These are phyloP conservation scores for Tenodera sinensis DNA, from an alignment of 2,888 invertebrate genomes.

Conservation along the genomic window DNA sequence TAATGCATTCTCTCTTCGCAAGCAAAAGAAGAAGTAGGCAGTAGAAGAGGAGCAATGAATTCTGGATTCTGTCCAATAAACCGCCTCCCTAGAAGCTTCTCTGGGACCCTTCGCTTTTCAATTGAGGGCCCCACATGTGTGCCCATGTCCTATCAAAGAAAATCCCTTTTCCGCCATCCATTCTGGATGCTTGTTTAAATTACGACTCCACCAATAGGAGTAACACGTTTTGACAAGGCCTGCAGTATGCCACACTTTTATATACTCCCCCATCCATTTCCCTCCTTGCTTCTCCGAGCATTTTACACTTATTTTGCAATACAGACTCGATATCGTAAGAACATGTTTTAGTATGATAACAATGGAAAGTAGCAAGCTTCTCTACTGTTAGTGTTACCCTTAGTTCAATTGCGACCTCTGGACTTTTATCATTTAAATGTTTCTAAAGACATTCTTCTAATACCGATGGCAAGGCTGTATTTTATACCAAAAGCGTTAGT, in stretches of 20 bases:
- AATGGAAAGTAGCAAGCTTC: neutral
- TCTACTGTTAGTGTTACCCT: neutral
- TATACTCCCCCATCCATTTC: neutral
- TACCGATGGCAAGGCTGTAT: too few species aligned
- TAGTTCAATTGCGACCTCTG: too few species aligned
- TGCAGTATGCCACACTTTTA: neutral
- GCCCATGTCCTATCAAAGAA: neutral
- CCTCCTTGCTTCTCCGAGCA: neutral
- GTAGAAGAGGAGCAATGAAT: conserved; percentile 8
- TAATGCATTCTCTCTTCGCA: conserved; percentile 22
- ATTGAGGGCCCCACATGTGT: neutral
- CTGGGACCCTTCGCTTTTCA: neutral
- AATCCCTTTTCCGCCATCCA: neutral
- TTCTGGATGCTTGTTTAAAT: neutral
- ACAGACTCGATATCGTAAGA: neutral
- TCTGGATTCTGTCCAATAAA: conserved; percentile 27
- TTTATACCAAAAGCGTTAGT: too few species aligned
- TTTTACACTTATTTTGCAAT: neutral
- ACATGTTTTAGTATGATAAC: neutral
- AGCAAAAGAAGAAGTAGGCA: neutral
- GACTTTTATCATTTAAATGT: too few species aligned
- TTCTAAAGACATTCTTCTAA: too few species aligned
- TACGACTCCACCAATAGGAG: neutral
- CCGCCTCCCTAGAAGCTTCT: neutral
- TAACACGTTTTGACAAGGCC: neutral